Percentiles rank a stretch among this genome's conserved stretches.
Evolutionary conservation across 2,888 invertebrate genomes (phyloP).

Genomic region (Therioaphis trifolii): DNA sequence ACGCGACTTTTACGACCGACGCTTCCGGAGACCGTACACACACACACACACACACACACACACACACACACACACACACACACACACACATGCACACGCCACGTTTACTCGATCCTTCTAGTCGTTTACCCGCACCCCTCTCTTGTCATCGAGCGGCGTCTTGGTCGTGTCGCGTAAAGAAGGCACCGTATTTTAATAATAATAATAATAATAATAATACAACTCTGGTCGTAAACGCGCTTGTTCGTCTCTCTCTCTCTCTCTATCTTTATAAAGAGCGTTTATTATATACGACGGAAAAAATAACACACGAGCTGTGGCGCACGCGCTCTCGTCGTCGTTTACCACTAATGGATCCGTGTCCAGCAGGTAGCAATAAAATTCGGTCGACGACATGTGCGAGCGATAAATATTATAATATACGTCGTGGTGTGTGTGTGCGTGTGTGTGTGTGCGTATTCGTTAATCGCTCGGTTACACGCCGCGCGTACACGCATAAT

Average conservation of each 20-base stretch:
- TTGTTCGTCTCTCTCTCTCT: conserved; percentile 12
- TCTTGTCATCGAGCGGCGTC: conserved; percentile 19
- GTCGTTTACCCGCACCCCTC: not conserved
- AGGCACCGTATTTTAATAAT: conserved; percentile 27
- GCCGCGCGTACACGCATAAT: no score
- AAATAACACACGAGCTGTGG: not conserved
- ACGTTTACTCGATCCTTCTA: conserved; percentile 33
- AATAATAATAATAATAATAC: conserved; percentile 19
- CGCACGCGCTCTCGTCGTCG: not conserved
- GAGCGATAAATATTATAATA: conserved; percentile 47
- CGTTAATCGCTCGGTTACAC: no score
- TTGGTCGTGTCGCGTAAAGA: not conserved
- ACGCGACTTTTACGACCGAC: conserved; percentile 39
- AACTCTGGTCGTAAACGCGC: conserved; percentile 44
- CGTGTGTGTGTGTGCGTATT: no score
- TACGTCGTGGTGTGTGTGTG: no score
- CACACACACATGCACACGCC: not conserved
- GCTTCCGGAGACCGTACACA: conserved; percentile 39
- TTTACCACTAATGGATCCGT: conserved; percentile 55
- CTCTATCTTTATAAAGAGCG: not conserved
- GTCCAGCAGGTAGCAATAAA: conserved; percentile 59
- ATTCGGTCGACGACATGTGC: conserved; percentile 53
- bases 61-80: not conserved
- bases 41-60: not conserved
- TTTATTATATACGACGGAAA: not conserved